Percentiles rank a stretch among this genome's conserved stretches.
These are phyloP conservation scores for Lucinisca nassula DNA, from an alignment of 2,888 invertebrate species.

Conservation along the genomic window DNA sequence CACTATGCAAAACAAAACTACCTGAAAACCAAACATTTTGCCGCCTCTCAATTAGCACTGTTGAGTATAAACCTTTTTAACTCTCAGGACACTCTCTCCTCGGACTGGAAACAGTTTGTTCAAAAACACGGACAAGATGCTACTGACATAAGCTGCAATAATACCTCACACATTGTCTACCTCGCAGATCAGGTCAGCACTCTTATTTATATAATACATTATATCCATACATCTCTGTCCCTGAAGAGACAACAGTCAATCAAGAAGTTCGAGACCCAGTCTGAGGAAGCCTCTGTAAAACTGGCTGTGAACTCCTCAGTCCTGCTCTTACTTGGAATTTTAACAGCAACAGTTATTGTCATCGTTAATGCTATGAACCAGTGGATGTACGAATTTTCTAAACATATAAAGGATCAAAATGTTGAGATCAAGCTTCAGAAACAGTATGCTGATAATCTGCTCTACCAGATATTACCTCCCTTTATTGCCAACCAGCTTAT, in stretches of 20 bases:
- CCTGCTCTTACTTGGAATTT: background rate
- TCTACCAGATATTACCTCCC: constrained; percentile 84
- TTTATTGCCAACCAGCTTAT: constrained; percentile 75
- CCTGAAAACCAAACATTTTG: background rate
- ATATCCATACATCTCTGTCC: background rate
- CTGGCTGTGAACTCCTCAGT: background rate
- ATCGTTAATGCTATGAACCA: constrained; percentile 65
- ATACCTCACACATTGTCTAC: too few relatives aligned
- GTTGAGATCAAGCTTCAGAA: constrained; percentile 80
- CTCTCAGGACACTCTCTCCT: background rate
- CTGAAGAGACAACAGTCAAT: background rate
- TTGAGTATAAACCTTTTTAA: background rate
- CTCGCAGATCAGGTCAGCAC: background rate
- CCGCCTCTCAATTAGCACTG: background rate
- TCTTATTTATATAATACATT: background rate
- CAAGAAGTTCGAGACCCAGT: background rate
- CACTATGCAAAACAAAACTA: background rate
- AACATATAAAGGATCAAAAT: constrained; percentile 73
- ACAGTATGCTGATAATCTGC: constrained; percentile 80
- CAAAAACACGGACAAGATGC: background rate
- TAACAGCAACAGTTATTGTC: constrained; percentile 36
- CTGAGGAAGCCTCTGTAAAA: background rate
- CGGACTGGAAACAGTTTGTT: background rate
- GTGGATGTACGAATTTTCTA: constrained; percentile 70
- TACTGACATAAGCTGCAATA: background rate